Evolutionary conservation across 1,140 invertebrate species (phyloP).

Genomic region (Seison nebaliae): DNA sequence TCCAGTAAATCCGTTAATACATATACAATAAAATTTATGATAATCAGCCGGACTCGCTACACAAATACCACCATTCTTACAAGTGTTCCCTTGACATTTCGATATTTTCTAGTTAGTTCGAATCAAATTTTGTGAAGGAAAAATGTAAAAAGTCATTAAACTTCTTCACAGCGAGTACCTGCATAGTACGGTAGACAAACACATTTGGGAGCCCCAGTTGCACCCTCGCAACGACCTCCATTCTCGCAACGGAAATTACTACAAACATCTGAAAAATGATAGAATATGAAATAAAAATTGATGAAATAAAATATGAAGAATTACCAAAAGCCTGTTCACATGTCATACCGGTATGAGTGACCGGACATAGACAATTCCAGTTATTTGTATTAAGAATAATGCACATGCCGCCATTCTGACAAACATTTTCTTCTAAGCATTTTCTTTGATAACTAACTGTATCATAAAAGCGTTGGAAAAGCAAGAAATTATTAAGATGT

Average conservation of each 20-base stretch:
- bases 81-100: slow-evolving; percentile 28
- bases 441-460: too few relatives aligned
- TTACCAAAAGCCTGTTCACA: too few relatives aligned
- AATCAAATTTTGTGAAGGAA: too few relatives aligned
- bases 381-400: slow-evolving; percentile 26
- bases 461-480: too few relatives aligned
- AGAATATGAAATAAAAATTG: too few relatives aligned
- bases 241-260: slow-evolving; percentile 1
- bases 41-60: too few relatives aligned
- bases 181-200: slow-evolving; percentile 14
- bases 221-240: slow-evolving; percentile 21
- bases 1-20: slow-evolving; percentile 10
- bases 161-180: slow-evolving; percentile 16
- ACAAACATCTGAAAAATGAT: slow-evolving; percentile 8
- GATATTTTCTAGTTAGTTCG: slow-evolving; percentile 1
- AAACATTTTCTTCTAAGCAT: slow-evolving; percentile 41
- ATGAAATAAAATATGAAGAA: too few relatives aligned
- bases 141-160: slow-evolving; percentile 13
- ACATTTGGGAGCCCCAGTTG: neutral
- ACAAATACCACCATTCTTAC: slow-evolving; percentile 16
- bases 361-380: slow-evolving; percentile 11
- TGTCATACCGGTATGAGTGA: slow-evolving; percentile 12
- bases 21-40: slow-evolving; percentile 8
- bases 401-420: slow-evolving; percentile 50
- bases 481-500: too few relatives aligned